Conservation (phyloP, 2,113 vertebrate species). For the Eira barbara region DNA sequence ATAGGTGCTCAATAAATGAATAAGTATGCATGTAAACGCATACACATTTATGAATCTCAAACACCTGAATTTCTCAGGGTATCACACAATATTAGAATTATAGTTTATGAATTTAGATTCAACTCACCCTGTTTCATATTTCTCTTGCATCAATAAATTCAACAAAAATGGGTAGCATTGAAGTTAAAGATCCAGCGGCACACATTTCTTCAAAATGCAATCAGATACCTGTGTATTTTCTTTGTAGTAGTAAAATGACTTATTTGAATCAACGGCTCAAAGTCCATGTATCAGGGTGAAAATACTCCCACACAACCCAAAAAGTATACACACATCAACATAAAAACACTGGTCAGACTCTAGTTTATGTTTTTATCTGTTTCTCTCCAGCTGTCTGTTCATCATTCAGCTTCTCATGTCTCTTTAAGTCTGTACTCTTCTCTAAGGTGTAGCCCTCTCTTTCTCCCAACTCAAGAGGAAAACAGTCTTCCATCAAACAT, state of each 20-base stretch:
- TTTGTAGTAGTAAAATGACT: not conserved
- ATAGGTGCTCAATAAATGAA: not conserved
- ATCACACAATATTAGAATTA: not conserved
- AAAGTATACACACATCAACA: not conserved
- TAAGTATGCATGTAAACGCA: not conserved
- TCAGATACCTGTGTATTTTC: not conserved
- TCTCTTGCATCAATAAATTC: not conserved
- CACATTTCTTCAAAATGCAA: not conserved
- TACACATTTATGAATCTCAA: not conserved
- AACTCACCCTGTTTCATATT: not conserved
- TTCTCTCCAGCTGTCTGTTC: not conserved
- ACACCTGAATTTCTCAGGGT: not conserved
- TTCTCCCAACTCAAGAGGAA: constrained; percentile 54
- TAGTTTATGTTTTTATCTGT: constrained; percentile 15
- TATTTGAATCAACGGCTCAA: constrained; percentile 17
- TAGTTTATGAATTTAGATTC: not conserved
- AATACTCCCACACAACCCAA: not conserved
- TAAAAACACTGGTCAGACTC: not conserved
- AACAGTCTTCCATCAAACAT: not conserved
- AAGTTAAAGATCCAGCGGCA: not conserved
- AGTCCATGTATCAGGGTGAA: not conserved
- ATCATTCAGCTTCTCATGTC: not conserved
- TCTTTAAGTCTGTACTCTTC: constrained; percentile 8
- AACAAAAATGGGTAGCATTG: not conserved
- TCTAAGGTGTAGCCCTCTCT: constrained; percentile 8